Percentiles rank a stretch among this genome's conserved stretches.
Conservation (phyloP, 1,140 invertebrate species). For the Bursaphelenchus mucronatus region DNA sequence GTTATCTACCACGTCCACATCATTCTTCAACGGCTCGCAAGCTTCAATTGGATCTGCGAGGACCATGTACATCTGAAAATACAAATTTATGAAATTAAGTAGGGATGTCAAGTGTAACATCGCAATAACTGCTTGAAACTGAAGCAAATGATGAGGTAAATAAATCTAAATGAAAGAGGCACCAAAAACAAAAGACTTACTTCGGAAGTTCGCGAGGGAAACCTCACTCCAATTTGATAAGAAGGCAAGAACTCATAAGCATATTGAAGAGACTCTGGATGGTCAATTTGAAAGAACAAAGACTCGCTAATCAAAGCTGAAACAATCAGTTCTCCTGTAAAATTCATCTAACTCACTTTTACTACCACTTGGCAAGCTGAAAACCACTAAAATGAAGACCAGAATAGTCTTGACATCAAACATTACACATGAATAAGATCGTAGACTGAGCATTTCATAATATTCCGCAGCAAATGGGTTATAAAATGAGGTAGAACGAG, state of each 20-base stretch:
- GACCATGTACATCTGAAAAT: slow-evolving; percentile 17
- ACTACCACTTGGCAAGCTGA: too few relatives aligned
- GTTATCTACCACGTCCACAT: slow-evolving; percentile 26
- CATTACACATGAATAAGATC: too few relatives aligned
- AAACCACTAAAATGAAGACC: too few relatives aligned
- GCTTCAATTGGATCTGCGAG: slow-evolving; percentile 47
- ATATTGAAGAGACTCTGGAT: slow-evolving; percentile 11
- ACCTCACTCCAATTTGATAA: slow-evolving; percentile 22
- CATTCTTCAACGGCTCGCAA: slow-evolving; percentile 41
- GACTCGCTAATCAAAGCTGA: not conserved
- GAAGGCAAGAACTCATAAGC: slow-evolving; percentile 13
- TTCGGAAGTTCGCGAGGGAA: slow-evolving; percentile 11
- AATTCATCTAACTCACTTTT: too few relatives aligned
- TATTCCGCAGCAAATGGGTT: too few relatives aligned
- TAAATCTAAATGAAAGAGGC: slow-evolving; percentile 15
- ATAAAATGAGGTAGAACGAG: too few relatives aligned
- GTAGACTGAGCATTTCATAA: too few relatives aligned
- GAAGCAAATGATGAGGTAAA: not conserved
- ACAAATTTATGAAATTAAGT: too few relatives aligned
- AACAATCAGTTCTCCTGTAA: too few relatives aligned
- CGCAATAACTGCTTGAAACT: slow-evolving; percentile 20
- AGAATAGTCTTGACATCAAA: too few relatives aligned
- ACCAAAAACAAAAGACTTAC: not conserved
- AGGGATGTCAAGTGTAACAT: too few relatives aligned
- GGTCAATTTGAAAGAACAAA: slow-evolving; percentile 3